Base-by-base conservation (phyloP, 2,797 vertebrate species). In the Nothura maculosa region DNA sequence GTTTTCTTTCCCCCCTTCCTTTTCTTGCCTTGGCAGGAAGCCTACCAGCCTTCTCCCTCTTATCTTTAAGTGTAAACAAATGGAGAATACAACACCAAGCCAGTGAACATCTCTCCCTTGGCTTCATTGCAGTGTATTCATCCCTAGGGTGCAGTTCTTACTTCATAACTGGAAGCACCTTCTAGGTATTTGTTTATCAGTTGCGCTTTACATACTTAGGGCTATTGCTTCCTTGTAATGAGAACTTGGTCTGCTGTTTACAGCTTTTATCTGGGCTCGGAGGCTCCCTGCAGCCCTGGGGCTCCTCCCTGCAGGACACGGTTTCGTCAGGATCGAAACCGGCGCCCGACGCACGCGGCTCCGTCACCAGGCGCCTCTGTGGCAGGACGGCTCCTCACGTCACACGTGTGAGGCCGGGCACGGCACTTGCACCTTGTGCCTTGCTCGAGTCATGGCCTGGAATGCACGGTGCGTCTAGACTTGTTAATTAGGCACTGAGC, bases 311-410 rank as follows among this genome's bases (percentile, higher is more conserved):
- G 45, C 84, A 81, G 79, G 91, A 76, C 84, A 86, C 8, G 64
- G 85, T 93, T 94, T 96, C 90, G 84, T 62, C 72, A 92, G 48
- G 68, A 92, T 85, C 4, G 64, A 93, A 93, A 96, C 87, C 80
- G 74, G 58, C 89, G 50, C 84, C 89, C 87, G 83, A 77, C 88
- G 78, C 72, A 61, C 7, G 0, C 20, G 25, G 1, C 48, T 22
- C 34, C 52, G 30, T 5, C 20, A 6, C 0, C 28, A 25, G 67
- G 57, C 76, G 12, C 48, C 48, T 50, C 76, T 69, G 40, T 13
- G 12, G 79, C 69, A 87, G 87, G 95, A 91, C 91, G 67, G 82
- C 89, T 63, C 64, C 1, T 25, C 66, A 42, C 43, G 79, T 69
- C 34, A 42, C 66, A 62, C 80, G 77, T 45, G 84, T 32, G 83